Base-by-base conservation (phyloP, 2,113 vertebrate genomes). In the Gobius niger region DNA sequence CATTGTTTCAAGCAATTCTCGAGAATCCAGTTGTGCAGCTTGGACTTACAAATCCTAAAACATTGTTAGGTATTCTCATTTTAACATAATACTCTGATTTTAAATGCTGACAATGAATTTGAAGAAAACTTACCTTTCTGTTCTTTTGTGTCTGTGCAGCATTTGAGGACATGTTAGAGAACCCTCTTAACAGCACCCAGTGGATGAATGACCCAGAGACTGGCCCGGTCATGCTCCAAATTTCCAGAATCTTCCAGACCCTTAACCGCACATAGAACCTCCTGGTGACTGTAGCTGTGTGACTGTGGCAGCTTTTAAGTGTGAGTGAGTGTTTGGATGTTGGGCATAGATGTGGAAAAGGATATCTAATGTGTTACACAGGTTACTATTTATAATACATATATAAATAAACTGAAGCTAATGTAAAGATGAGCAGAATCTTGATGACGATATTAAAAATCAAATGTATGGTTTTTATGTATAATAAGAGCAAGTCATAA, bases 141-240 rank as follows among this genome's bases (percentile, higher is more conserved):
- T 16, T n/a, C 2, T 67, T 68, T 50, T 82, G 68, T 82, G 18
- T 69, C 46, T 56, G 24, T 64, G 64, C 74, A 91, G 89, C 88
- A 0, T 91, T 99, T 50, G 98, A 99, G 84, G 98, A 99, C 87
- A 99, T 99, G 98, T 91, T 99, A 79, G 97, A 99, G 90, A 99
- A 98, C 85, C 98, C 98, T 1, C 90, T 99, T 67, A 99, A 96
- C 93, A 98, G 97, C 93, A 97, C 97, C 9, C 98, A 99, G 93
- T 99, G 98, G 98, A 99, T 99, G 98, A 99, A 98, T 0, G 98
- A 99, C 85, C 96, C 98, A 0, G 97, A 99, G 75, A 99, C 98
- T 0, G 98, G 98, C n/a, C 97, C 98, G 0, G 96, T 99, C 83
- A 97, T 99, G 98, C 94, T 99, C 63, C 98, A 99, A 90, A 99